phyloP scores from a whole-genome alignment of 2,797 vertebrate genomes.

The Falco novaeseelandiae region DNA sequence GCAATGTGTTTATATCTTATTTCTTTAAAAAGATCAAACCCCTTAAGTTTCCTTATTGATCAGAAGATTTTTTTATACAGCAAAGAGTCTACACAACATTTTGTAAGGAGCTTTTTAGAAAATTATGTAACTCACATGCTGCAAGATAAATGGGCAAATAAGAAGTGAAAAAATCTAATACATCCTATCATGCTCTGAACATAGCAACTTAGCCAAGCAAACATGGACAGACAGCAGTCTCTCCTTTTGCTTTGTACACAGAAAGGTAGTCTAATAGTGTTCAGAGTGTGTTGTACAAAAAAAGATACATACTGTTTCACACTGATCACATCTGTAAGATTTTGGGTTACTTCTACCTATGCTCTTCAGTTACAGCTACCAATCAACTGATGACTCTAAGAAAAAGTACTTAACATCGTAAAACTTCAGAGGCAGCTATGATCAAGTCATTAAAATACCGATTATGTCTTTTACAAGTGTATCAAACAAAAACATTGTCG shows the following conservation, averaged over 20 bases:
- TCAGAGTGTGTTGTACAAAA: not conserved
- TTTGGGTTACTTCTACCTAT: not conserved
- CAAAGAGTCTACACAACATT: not conserved
- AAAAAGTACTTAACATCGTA: not conserved
- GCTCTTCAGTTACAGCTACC: not conserved
- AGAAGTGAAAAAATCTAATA: not conserved
- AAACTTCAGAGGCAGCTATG: not conserved
- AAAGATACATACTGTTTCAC: not conserved
- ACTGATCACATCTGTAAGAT: not conserved
- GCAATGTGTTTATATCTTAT: not conserved
- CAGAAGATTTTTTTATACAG: not conserved
- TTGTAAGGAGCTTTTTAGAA: not conserved
- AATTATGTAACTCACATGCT: not conserved
- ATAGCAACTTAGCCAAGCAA: not conserved
- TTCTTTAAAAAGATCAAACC: not conserved
- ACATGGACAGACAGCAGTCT: not conserved
- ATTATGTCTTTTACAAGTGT: not conserved
- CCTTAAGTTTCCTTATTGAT: not conserved
- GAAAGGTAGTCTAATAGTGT: not conserved
- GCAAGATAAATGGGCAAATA: not conserved
- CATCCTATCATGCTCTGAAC: not conserved
- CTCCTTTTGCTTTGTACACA: not conserved
- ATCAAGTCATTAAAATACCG: not conserved
- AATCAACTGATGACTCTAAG: not conserved
- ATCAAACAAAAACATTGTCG: not conserved